These are phyloP conservation scores for Falco punctatus DNA, from an alignment of 2,113 vertebrate species.

Conservation along the genomic window DNA sequence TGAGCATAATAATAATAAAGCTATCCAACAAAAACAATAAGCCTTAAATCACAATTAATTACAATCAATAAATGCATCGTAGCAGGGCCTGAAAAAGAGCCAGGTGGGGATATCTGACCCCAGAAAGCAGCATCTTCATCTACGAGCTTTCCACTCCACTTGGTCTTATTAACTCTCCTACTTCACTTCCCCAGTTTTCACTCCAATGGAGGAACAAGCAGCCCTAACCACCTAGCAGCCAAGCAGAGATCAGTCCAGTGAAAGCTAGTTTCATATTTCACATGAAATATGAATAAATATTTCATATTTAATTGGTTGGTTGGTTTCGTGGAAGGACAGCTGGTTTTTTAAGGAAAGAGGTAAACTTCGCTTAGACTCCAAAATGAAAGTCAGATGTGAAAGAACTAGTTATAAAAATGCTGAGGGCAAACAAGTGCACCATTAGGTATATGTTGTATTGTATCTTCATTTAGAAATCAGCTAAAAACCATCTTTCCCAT, in stretches of 20 bases:
- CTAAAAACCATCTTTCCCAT: background rate
- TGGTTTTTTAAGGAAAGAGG: background rate
- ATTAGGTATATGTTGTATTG: background rate
- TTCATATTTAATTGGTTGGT: background rate
- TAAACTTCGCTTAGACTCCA: background rate
- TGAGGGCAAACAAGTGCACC: background rate
- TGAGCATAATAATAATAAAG: background rate
- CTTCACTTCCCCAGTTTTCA: background rate
- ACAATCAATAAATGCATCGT: rapidly evolving
- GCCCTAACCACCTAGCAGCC: background rate
- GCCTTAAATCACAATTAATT: background rate
- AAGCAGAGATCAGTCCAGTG: background rate
- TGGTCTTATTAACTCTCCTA: background rate
- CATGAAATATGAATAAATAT: background rate
- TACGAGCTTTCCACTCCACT: background rate
- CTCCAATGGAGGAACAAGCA: background rate
- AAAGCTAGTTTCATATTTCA: background rate
- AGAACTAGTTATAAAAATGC: background rate
- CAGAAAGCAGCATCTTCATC: background rate
- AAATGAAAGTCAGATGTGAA: background rate
- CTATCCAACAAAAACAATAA: background rate
- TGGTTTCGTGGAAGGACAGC: background rate
- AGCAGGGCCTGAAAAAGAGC: background rate
- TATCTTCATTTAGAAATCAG: background rate
- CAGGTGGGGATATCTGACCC: background rate